Evolutionary conservation across 2,797 vertebrate genomes (phyloP), one percentile per base, ranked within the genome.

Genomic region (Malacoctenus gilli): DNA sequence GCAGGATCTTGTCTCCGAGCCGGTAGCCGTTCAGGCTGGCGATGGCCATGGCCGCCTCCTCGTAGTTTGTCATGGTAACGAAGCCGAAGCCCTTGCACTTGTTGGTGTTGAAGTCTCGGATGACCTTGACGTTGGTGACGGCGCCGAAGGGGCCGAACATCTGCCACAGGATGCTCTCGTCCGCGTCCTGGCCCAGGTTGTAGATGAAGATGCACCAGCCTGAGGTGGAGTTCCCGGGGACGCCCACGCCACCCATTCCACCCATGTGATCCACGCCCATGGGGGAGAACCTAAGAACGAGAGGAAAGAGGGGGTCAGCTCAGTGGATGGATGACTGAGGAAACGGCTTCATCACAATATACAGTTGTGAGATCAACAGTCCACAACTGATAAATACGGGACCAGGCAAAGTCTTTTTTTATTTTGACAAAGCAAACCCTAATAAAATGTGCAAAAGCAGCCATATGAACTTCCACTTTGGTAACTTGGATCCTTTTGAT

Each of bases 151-250:
- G 97, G 54, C 97, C 97, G 61, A 98, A 99, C 96, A 99, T 98
- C 92, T 99, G 97, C 97, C 97, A 99, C 56, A 99, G 94, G 87
- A 99, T 95, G 88, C 95, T 96, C 89, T 99, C 96, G 68, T 98
- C 96, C 5, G 96, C 95, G 32, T 98, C 97, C 87, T 97, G 97
- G 80, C 95, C 95, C 58, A 99, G 94, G 91, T 99, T 99, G 93
- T 99, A 99, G 90, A 98, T 94, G 90, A 99, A 99, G 93, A 99
- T 97, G 90, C 96, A 99, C 96, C 97, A 98, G 86, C 97, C 97
- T 5, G 95, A 95, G 63, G 94, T 92, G 61, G 94, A 89, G 88
- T 90, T 96, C 59, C 95, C 93, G 1, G 94, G 92, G 69, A 96
- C 93, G 57, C 93, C 93, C 77, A 95, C 94, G 20, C 95, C 91